Evolutionary conservation across 2,113 vertebrate species (phyloP), one percentile per base, ranked within the genome.

Genomic region (Plotosus lineatus): DNA sequence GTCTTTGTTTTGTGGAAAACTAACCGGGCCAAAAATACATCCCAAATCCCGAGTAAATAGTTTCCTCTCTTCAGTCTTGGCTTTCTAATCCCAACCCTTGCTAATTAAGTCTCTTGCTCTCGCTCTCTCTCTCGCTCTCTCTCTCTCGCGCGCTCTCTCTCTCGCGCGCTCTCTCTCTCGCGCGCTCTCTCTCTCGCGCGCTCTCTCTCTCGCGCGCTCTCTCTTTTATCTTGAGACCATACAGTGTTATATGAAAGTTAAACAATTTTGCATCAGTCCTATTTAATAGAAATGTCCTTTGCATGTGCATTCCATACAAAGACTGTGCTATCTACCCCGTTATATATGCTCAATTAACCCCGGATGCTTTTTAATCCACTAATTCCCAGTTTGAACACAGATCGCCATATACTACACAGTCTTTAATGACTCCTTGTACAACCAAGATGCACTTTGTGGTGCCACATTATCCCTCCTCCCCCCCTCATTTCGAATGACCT

Each of bases 331-430:
- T 78, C 63, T 74, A 55, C 81, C 83, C 71, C 61, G 79, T 69
- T 81, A 77, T 86, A 71, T 60, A 42, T 84, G n/a, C n/a, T 84
- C 60, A 84, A 81, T 86, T 83, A 83, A 85, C 71, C 83, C 66
- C 71, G 78, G 74, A 51, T 36, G 53, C 75, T 82, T 73, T 61
- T 56, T 77, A 79, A 82, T 81, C 46, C 73, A 23, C 66, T 60
- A 73, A 68, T 66, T 44, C 17, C 50, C 50, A 53, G 15, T 44
- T 56, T 65, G 68, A 19, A 15, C 51, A 61, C 71, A 48, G 19
- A 74, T 68, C 80, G 53, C 26, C 36, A 78, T 78, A 82, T 53
- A 80, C 73, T 48, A 75, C 72, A 77, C 50, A 74, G 12, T 68
- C 81, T 50, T 80, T 58, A 69, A 76, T 63, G 68, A 72, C 79